These are phyloP conservation scores for Holothuria scabra DNA, from an alignment of 53 echinoderm and acorn worm genomes.

Conservation along the genomic window DNA sequence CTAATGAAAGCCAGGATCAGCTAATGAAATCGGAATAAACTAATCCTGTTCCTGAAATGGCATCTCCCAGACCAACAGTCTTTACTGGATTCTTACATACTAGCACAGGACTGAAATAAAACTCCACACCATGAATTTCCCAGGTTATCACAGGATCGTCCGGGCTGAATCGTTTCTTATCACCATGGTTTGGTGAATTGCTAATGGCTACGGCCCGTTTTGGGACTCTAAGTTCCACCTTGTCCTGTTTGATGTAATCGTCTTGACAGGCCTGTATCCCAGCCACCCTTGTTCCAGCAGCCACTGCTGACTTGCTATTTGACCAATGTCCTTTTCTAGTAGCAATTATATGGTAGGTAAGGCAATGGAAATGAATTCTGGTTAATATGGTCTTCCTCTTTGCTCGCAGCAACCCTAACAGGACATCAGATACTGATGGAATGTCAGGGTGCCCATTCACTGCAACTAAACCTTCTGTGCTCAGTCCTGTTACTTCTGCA, in stretches of 20 bases:
- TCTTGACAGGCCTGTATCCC: constrained; percentile 85
- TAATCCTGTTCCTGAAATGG: constrained; percentile 93
- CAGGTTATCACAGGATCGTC: constrained; percentile 67
- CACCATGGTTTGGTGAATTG: constrained; percentile 62
- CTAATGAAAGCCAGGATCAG: not conserved
- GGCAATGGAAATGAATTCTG: constrained; percentile 90
- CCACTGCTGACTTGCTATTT: constrained; percentile 83
- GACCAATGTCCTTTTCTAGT: constrained; percentile 70
- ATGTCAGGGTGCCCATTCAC: constrained; percentile 85
- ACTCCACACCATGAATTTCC: constrained; percentile 72
- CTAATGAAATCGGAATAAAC: constrained; percentile 61
- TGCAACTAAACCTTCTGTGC: constrained; percentile 64
- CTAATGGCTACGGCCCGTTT: constrained; percentile 75
- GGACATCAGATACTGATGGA: constrained; percentile 80
- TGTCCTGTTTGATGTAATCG: constrained; percentile 61
- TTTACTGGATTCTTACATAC: constrained; percentile 90
- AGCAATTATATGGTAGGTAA: constrained; percentile 89
- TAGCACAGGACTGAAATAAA: constrained; percentile 92
- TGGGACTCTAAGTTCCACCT: constrained; percentile 79
- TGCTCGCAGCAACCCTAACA: constrained; percentile 74
- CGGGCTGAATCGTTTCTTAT: constrained; percentile 70
- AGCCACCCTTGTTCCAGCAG: constrained; percentile 76
- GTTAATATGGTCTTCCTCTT: constrained; percentile 58
- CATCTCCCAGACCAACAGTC: constrained; percentile 96
- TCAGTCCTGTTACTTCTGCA: constrained; percentile 72